Conservation (phyloP, 2,888 invertebrate genomes). For the Callinectes sapidus region DNA sequence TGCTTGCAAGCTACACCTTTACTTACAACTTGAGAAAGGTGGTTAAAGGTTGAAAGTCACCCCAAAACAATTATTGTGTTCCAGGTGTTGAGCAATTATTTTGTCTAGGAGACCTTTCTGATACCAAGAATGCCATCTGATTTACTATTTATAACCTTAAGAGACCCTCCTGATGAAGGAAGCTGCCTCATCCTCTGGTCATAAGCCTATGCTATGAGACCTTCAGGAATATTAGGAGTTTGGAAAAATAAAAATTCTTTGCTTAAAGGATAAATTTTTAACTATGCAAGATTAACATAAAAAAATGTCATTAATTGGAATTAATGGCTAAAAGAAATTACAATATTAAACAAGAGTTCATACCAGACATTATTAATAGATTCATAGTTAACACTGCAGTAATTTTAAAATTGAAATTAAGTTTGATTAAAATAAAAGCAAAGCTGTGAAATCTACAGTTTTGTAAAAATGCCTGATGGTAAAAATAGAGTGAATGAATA, state of each 20-base stretch:
- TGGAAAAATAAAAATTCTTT: not conserved
- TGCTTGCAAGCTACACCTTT: too few relatives aligned
- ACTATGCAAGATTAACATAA: conserved; percentile 20
- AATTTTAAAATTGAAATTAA: not conserved
- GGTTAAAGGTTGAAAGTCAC: too few relatives aligned
- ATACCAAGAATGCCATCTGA: too few relatives aligned
- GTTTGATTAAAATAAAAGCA: not conserved
- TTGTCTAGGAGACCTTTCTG: too few relatives aligned
- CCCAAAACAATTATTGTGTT: too few relatives aligned
- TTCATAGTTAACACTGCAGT: conserved; percentile 12
- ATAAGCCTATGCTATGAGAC: too few relatives aligned
- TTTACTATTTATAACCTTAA: too few relatives aligned
- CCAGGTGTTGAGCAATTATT: too few relatives aligned
- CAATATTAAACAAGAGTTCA: not conserved
- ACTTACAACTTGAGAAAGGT: too few relatives aligned
- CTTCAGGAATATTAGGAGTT: not conserved
- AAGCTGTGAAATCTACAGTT: not conserved
- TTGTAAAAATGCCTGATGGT: not conserved
- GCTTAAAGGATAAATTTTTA: conserved; percentile 14
- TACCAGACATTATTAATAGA: conserved; percentile 13
- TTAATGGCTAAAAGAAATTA: not conserved
- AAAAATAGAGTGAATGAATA: not conserved
- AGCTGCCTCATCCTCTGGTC: too few relatives aligned
- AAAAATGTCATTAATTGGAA: conserved; percentile 28
- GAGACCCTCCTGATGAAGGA: too few relatives aligned